phyloP scores from a whole-genome alignment of 1,140 invertebrate species.

The Scaptomyza montana region DNA sequence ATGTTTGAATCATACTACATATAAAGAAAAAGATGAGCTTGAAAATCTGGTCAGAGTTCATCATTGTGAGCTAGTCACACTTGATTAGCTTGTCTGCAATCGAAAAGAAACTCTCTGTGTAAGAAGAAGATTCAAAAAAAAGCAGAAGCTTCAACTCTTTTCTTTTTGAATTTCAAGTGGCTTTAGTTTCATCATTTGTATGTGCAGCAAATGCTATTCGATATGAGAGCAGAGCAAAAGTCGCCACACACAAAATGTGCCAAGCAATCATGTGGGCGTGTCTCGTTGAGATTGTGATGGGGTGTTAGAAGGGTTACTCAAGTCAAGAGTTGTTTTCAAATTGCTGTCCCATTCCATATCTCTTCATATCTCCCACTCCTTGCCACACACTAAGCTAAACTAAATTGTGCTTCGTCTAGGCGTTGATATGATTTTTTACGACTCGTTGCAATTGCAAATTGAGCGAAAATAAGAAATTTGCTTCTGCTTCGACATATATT shows the following conservation, averaged over 20 bases:
- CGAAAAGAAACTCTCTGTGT: background rate
- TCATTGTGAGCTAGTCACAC: slow-evolving; percentile 28
- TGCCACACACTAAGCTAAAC: background rate
- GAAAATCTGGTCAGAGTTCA: slow-evolving; percentile 11
- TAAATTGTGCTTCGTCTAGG: slow-evolving; percentile 39
- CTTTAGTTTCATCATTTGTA: slow-evolving; percentile 14
- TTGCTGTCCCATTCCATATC: background rate
- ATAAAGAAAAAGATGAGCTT: background rate
- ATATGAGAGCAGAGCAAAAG: slow-evolving; percentile 1
- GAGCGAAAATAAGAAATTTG: slow-evolving; percentile 48
- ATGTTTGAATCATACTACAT: background rate
- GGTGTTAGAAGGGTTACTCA: background rate
- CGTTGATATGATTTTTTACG: slow-evolving; percentile 63
- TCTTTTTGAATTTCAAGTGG: slow-evolving; percentile 15
- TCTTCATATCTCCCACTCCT: no score
- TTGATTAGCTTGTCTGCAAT: slow-evolving; percentile 36
- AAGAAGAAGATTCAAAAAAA: no score
- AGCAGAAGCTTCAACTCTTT: slow-evolving; percentile 10
- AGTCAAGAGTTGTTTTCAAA: slow-evolving; percentile 16
- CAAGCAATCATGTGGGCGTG: slow-evolving; percentile 19
- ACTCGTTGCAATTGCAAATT: slow-evolving; percentile 62
- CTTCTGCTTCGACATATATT: background rate
- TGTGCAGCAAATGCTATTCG: slow-evolving; percentile 30
- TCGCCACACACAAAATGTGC: slow-evolving; percentile 19
- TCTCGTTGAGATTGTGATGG: background rate